These are phyloP conservation scores for Silurus meridionalis DNA, from an alignment of 2,113 vertebrate genomes.

Conservation along the genomic window DNA sequence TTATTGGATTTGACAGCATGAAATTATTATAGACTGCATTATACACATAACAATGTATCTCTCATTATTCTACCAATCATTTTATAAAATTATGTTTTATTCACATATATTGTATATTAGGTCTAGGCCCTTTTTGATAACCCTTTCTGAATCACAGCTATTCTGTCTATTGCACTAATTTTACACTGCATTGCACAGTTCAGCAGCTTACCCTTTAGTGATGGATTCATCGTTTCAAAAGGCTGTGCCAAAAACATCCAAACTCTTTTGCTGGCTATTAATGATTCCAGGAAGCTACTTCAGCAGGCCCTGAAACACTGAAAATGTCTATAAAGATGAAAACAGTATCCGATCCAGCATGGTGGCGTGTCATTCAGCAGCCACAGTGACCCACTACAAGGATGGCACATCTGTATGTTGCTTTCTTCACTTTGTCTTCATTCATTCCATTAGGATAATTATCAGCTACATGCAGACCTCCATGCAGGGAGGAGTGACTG, in stretches of 20 bases:
- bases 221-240: constrained; percentile 21
- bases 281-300: constrained; percentile 31
- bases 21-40: constrained; percentile 1
- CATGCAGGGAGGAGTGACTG: constrained; percentile 48
- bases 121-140: constrained; percentile 9
- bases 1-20: not conserved
- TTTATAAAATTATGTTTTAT: not conserved
- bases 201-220: constrained; percentile 38
- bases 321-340: constrained; percentile 26
- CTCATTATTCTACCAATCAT: not conserved
- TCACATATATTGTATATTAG: not conserved
- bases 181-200: constrained; percentile 3
- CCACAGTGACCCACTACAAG: constrained; percentile 5
- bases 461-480: constrained; percentile 44
- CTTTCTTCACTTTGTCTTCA: constrained; percentile 30
- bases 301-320: constrained; percentile 35
- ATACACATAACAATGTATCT: not conserved
- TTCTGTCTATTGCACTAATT: constrained; percentile 32
- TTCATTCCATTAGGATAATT: constrained; percentile 53
- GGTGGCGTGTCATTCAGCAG: constrained; percentile 40
- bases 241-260: constrained; percentile 26
- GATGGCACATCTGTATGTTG: constrained; percentile 40
- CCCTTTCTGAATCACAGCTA: not conserved
- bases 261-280: constrained; percentile 19
- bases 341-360: constrained; percentile 4